Evolutionary conservation across 2,113 vertebrate species (phyloP).

Genomic region (Chrysemys picta): DNA sequence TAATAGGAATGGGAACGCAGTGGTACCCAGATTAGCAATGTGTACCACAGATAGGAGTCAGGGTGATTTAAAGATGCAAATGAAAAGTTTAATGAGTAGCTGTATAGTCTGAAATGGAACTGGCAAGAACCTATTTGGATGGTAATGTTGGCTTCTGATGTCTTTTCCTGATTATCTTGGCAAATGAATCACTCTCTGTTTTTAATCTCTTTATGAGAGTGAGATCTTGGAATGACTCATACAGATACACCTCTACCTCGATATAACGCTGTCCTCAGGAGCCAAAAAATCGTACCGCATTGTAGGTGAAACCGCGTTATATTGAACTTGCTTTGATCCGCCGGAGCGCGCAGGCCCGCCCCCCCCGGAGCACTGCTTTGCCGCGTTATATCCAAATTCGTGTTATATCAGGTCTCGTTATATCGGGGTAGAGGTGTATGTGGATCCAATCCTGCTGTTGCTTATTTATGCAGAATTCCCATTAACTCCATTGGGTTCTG

Average conservation of each 20-base stretch:
- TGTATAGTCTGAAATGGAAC: background rate
- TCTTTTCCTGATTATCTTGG: background rate
- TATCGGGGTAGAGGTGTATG: no score
- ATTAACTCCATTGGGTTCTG: background rate
- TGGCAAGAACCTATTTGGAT: background rate
- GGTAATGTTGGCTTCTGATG: background rate
- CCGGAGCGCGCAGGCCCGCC: no score
- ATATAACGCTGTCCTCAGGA: no score
- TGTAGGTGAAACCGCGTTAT: no score
- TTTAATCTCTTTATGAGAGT: rapidly evolving
- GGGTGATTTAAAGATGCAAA: background rate
- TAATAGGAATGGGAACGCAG: rapidly evolving
- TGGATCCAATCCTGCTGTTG: background rate
- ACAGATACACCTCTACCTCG: background rate
- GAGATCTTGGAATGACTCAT: background rate
- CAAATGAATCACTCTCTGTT: background rate
- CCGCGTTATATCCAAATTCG: no score
- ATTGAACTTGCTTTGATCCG: no score
- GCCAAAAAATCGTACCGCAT: no score
- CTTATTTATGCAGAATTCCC: background rate
- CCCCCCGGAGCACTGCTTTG: no score
- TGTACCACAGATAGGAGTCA: background rate
- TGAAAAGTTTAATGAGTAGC: background rate
- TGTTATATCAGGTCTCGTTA: no score
- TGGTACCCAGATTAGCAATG: background rate